Conservation (phyloP, 2,888 invertebrate genomes). For the Aricia artaxerxes region DNA sequence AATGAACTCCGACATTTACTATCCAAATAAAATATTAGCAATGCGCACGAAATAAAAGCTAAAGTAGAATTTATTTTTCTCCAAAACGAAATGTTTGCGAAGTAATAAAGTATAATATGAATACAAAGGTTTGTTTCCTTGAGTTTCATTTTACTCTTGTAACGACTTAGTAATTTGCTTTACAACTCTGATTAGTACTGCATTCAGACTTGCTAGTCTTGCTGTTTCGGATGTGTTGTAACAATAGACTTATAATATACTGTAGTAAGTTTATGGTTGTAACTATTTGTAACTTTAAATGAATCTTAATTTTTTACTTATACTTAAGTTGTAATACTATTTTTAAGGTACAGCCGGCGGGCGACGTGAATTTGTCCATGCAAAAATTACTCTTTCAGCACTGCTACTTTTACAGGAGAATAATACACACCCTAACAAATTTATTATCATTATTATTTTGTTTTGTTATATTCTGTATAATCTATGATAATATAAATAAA, state of each 20-base stretch:
- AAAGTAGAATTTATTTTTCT: not conserved
- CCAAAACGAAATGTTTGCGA: not conserved
- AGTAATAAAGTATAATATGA: not conserved
- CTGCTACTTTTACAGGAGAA: no score
- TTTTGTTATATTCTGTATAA: no score
- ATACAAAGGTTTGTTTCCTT: not conserved
- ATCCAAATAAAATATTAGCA: not conserved
- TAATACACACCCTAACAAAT: no score
- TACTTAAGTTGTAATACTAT: not conserved
- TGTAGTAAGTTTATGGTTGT: not conserved
- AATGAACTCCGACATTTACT: not conserved
- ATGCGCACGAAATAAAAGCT: not conserved
- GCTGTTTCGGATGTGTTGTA: not conserved
- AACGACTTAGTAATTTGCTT: not conserved
- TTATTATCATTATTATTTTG: no score
- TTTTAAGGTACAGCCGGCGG: no score
- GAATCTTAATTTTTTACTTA: not conserved
- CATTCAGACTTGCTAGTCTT: not conserved
- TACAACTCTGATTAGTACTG: not conserved
- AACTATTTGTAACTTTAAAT: not conserved
- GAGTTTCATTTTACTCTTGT: not conserved
- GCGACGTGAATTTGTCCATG: no score
- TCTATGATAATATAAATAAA: no score
- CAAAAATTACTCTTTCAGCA: no score
- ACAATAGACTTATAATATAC: not conserved